Evolutionary conservation across 2,797 vertebrate species (phyloP).

Genomic region (Pipistrellus pygmaeus): DNA sequence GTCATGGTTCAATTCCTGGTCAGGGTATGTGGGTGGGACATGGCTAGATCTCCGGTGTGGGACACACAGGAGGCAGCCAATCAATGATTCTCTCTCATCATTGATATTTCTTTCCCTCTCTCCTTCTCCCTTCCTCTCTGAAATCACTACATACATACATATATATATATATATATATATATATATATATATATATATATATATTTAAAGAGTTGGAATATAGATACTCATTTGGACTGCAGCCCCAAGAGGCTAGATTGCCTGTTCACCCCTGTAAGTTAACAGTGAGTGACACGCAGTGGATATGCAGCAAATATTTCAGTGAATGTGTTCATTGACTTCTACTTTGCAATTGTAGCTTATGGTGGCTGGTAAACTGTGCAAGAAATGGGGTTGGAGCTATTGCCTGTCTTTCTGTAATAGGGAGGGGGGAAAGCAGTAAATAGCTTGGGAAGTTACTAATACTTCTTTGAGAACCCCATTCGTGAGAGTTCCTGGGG

Average conservation of each 20-base stretch:
- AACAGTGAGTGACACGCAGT: background rate
- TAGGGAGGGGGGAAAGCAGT: background rate
- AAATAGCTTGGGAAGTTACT: background rate
- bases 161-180: too few relatives aligned
- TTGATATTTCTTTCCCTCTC: too few relatives aligned
- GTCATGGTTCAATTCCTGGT: too few relatives aligned
- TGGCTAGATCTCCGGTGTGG: too few relatives aligned
- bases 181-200: too few relatives aligned
- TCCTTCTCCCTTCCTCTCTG: too few relatives aligned
- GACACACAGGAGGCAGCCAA: too few relatives aligned
- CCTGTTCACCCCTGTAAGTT: background rate
- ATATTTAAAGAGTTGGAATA: background rate
- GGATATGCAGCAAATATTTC: background rate
- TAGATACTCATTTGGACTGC: accelerated
- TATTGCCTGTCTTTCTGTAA: background rate
- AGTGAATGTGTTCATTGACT: background rate
- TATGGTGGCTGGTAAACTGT: background rate
- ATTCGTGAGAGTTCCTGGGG: background rate
- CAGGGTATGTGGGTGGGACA: too few relatives aligned
- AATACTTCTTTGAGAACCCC: background rate
- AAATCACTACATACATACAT: too few relatives aligned
- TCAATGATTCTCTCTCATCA: too few relatives aligned
- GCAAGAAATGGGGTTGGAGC: background rate
- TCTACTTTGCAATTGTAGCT: background rate
- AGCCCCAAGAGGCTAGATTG: background rate